Base-by-base conservation (phyloP, 1,140 invertebrate genomes). In the Heliconius eleuchia region DNA sequence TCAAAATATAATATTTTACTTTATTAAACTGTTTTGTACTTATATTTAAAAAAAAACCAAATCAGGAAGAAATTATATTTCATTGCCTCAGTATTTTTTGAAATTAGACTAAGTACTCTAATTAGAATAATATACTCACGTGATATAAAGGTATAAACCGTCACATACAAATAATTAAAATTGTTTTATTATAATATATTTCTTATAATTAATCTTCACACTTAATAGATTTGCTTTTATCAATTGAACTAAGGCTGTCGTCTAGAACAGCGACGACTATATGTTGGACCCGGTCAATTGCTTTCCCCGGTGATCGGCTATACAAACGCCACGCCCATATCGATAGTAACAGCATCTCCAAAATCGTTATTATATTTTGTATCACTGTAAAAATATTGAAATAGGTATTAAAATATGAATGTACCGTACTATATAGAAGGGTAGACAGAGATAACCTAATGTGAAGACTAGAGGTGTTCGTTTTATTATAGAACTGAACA, bases 261-360 rank as follows among this genome's bases (percentile, higher is more conserved):
- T 92, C 92, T 13, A 91, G 79, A 1, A 89, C 88, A 18, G 91
- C 88, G 1, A 92, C 82, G 5, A 89, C 86, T 0, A 93, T 84
- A 70, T 89, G 87, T 46, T 89, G 86, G 1, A 91, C 85, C 74
- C 88, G 91, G 5, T 86, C 85, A 13, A 85, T 76, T 9, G 78
- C 70, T 75, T 94, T 93, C 0, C 94, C 94, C 13, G 95, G 82
- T 1, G 90, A 86, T 52, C 84, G 84, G 50, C 95, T 95, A 84
- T 96, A 96, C 16, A 96, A 81, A 39, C 90, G 87, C 85, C 95
- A 92, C 0, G 96, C 96, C 85, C 95, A 92, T n/a, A 94, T 84
- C 18, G 94, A 94, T 5, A 96, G 87, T 1, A 96, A 74, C 6
- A 96, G 87, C 95, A 96, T 96, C 88, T 96, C 96, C 73, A 94